Conservation (phyloP, 2,888 invertebrate species). For the Melanostoma mellinum region DNA sequence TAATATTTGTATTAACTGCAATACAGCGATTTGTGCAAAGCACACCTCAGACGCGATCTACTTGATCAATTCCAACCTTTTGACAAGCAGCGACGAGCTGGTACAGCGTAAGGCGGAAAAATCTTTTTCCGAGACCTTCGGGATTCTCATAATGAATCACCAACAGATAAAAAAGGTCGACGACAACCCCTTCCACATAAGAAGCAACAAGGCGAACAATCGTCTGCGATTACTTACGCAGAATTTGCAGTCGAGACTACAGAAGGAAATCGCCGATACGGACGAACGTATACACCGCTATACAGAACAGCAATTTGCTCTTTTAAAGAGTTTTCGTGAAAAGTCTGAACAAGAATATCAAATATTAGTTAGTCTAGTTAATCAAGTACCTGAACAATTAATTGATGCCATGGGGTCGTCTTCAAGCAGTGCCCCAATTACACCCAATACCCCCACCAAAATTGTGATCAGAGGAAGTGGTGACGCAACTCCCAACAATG, state of each 20-base stretch:
- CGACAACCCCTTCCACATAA: conserved; percentile 45
- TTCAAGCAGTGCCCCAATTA: conserved; percentile 75
- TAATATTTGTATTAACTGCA: conserved; percentile 80
- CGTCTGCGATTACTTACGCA: conserved; percentile 81
- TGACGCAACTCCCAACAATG: conserved; percentile 21
- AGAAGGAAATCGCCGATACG: conserved; percentile 87
- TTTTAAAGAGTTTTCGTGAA: conserved; percentile 88
- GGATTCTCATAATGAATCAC: conserved; percentile 84
- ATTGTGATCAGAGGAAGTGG: conserved; percentile 31
- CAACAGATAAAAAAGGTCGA: conserved; percentile 68
- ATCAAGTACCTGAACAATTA: conserved; percentile 78
- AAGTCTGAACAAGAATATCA: conserved; percentile 88
- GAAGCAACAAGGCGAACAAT: conserved; percentile 83
- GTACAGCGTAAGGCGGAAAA: conserved; percentile 85
- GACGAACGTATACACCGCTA: conserved; percentile 90
- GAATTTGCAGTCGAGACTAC: conserved; percentile 87
- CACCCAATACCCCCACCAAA: conserved; percentile 77
- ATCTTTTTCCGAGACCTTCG: conserved; percentile 88
- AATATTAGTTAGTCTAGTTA: conserved; percentile 84
- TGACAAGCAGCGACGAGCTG: conserved; percentile 84
- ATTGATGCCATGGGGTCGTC: conserved; percentile 75
- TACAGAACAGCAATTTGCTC: conserved; percentile 89
- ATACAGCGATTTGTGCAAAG: conserved; percentile 79
- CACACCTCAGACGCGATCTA: conserved; percentile 68
- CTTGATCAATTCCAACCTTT: conserved; percentile 78